Evolutionary conservation across 2,888 invertebrate genomes (phyloP).

Genomic region (Formica aserva): DNA sequence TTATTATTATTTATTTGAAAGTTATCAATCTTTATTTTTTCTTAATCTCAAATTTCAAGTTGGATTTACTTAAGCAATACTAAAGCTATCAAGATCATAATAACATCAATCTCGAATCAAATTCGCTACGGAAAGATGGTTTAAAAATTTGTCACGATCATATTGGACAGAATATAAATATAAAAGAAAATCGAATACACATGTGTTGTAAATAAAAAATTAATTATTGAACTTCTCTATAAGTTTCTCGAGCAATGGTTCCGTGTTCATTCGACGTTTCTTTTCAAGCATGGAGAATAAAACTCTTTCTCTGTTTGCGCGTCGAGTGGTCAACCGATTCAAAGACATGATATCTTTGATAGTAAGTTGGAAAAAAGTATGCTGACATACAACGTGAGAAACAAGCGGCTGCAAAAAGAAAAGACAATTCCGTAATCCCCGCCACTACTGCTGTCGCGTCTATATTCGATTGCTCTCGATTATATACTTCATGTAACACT

Average conservation of each 20-base stretch:
- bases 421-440: conserved; percentile 15
- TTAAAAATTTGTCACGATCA: conserved; percentile 1
- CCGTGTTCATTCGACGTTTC: conserved; percentile 17
- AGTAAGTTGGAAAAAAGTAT: conserved; percentile 24
- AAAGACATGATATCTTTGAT: conserved; percentile 43
- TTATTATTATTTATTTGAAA: not conserved
- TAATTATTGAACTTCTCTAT: not conserved
- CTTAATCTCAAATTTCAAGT: not conserved
- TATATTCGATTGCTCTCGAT: conserved; percentile 39
- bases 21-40: not conserved
- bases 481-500: conserved; percentile 14
- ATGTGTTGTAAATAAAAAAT: conserved; percentile 12
- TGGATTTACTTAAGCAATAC: not conserved
- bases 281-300: conserved; percentile 2
- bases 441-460: conserved; percentile 13
- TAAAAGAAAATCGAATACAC: not conserved
- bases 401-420: conserved; percentile 36
- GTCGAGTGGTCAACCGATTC: conserved; percentile 25
- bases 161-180: not conserved
- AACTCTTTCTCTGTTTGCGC: conserved; percentile 28
- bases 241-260: not conserved
- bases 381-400: conserved; percentile 49
- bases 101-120: not conserved
- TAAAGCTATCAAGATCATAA: not conserved
- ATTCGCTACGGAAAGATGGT: not conserved